A percentile compares a stretch with the other conserved stretches of the same genome.
phyloP scores from a whole-genome alignment of 2,888 invertebrate species.

The Aphidoletes aphidimyza region DNA sequence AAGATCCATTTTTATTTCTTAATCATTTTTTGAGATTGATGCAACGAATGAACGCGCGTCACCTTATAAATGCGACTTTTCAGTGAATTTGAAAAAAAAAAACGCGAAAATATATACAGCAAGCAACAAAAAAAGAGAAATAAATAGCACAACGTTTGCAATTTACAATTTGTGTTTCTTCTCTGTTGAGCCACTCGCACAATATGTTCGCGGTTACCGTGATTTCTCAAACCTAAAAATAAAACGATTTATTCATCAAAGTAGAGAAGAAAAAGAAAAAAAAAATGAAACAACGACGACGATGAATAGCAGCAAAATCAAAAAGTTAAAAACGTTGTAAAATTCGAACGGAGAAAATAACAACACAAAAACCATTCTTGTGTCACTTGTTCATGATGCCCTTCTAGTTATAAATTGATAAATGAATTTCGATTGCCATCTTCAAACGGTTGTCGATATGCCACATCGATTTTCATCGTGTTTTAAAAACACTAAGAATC shows the following conservation, averaged over 20 bases:
- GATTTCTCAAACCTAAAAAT: conserved; percentile 26
- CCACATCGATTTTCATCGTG: too few species aligned
- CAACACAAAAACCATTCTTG: neutral
- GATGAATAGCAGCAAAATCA: conserved; percentile 34
- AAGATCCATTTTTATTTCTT: conserved; percentile 26
- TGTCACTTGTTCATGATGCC: neutral
- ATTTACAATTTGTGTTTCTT: conserved; percentile 2
- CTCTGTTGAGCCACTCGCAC: neutral
- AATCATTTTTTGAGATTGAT: neutral
- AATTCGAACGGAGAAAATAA: too few species aligned
- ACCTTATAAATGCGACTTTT: neutral
- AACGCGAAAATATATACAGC: neutral
- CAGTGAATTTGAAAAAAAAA: neutral
- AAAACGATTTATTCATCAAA: conserved; percentile 51
- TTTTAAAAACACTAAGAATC: too few species aligned
- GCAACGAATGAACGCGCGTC: neutral
- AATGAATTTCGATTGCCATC: neutral
- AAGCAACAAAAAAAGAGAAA: neutral
- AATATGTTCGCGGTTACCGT: conserved; percentile 26
- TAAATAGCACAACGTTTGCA: neutral
- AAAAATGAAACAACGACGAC: neutral
- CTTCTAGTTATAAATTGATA: neutral
- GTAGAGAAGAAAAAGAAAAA: neutral
- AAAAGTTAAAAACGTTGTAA: too few species aligned
- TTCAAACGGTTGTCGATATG: neutral